These are phyloP conservation scores for Sebastes elongatus DNA, from an alignment of 2,797 vertebrate genomes.

Conservation along the genomic window DNA sequence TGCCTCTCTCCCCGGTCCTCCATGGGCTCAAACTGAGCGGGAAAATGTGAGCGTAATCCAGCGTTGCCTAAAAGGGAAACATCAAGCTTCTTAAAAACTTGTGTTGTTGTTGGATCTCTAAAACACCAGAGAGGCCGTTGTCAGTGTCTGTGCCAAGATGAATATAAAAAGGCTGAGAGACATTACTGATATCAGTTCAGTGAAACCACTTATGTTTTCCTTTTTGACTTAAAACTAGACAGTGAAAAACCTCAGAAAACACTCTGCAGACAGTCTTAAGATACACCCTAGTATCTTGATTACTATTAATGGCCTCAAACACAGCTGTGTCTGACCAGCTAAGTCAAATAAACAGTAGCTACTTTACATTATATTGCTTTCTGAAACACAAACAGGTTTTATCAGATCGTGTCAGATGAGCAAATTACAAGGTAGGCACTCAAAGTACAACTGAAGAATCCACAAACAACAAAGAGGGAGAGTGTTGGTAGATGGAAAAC, in stretches of 20 bases:
- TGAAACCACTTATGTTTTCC: conserved; percentile 6
- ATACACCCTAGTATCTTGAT: conserved; percentile 24
- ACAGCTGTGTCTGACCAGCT: conserved; percentile 7
- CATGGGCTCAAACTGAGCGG: conserved; percentile 75
- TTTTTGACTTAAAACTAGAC: conserved; percentile 6
- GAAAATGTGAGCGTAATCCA: conserved; percentile 77
- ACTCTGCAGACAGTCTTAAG: neutral
- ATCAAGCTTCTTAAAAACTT: conserved; percentile 33
- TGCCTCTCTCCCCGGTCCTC: conserved; percentile 73
- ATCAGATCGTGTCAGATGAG: conserved; percentile 31
- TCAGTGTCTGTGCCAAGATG: neutral
- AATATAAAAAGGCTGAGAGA: neutral
- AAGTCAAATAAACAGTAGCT: conserved; percentile 10
- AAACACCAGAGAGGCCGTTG: neutral
- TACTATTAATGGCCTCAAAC: conserved; percentile 19
- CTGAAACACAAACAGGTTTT: conserved; percentile 48
- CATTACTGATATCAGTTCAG: conserved; percentile 1
- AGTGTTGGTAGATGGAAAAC: conserved; percentile 6
- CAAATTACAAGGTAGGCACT: conserved; percentile 29
- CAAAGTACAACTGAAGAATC: conserved; percentile 11
- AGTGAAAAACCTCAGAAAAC: conserved; percentile 5
- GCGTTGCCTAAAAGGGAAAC: conserved; percentile 72
- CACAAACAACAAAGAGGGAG: conserved; percentile 25
- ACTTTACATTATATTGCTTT: neutral
- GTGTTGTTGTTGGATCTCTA: conserved; percentile 5